Evolutionary conservation across 2,113 vertebrate genomes (phyloP).

Genomic region (Eidolon helvum): DNA sequence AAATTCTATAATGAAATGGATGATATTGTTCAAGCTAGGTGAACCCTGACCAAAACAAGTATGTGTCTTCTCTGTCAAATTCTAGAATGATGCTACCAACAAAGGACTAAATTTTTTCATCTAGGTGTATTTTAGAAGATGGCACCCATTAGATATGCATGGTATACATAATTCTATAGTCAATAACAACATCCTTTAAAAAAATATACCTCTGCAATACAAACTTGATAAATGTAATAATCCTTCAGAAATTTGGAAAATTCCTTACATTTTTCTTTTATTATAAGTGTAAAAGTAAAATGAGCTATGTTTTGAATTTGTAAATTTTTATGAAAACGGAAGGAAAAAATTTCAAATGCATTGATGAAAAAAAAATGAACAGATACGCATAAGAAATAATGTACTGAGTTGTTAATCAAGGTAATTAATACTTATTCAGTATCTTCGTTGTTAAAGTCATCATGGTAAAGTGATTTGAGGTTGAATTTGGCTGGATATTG

Average conservation of each 20-base stretch:
- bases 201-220: not conserved
- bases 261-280: not conserved
- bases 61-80: not conserved
- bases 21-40: not conserved
- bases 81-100: not conserved
- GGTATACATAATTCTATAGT: not conserved
- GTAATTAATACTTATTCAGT: not conserved
- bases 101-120: not conserved
- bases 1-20: not conserved
- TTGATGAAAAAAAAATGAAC: too few relatives aligned
- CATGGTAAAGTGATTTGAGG: not conserved
- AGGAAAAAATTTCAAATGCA: not conserved
- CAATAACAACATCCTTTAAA: not conserved
- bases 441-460: not conserved
- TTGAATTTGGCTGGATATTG: not conserved
- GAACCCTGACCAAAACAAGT: not conserved
- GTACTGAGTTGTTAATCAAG: not conserved
- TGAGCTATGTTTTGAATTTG: not conserved
- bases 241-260: not conserved
- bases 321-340: slow-evolving; percentile 14
- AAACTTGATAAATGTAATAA: not conserved
- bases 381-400: not conserved
- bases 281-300: not conserved
- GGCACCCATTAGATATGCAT: not conserved
- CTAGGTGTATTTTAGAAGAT: slow-evolving; percentile 8